Evolutionary conservation across 2,888 invertebrate genomes (phyloP), one percentile per base, ranked within the genome.

Genomic region (Athripsodes cinereus): DNA sequence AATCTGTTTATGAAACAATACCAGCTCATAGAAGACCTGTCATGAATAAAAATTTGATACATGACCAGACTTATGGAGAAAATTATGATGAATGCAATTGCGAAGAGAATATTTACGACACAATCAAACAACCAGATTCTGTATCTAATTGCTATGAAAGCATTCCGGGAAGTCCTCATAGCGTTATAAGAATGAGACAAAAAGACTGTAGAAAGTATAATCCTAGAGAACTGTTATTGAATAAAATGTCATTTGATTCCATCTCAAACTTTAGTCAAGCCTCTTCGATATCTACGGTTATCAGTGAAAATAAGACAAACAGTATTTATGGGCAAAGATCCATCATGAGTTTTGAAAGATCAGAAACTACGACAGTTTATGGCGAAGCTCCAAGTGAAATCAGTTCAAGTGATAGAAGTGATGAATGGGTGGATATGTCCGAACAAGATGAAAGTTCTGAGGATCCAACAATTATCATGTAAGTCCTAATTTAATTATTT

Each of bases 361-460:
- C 78, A 58, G 79, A 78, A 20, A 73, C 78, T 48, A 74, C 78
- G 48, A 74, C 76, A 8, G 77, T 77, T 64, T 79, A 76, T 65
- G 79, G 79, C 22, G 79, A 81, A 8, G 78, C 79, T 63, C 65
- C 68, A 16, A 81, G 82, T 65, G 82, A 82, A 66, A 74, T 79
- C 22, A 83, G 83, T 66, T 77, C 76, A 52, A 82, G 82, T 64
- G 83, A 83, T 65, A 73, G 81, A 18, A 84, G 83, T 62, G 85
- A 86, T 62, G 85, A 85, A 66, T 86, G 85, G 85, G 79, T 84
- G 44, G 85, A 85, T 66, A 74, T 85, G 13, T 81, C 82, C 3
- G 83, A 83, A 67, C 80, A 79, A 64, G 74, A 74, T 46, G 81
- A 81, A 62, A 76, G 76, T 64, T 74, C 70, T 64, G 75, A 74